phyloP scores from a whole-genome alignment of 1,140 invertebrate species.

The Saccostrea echinata region DNA sequence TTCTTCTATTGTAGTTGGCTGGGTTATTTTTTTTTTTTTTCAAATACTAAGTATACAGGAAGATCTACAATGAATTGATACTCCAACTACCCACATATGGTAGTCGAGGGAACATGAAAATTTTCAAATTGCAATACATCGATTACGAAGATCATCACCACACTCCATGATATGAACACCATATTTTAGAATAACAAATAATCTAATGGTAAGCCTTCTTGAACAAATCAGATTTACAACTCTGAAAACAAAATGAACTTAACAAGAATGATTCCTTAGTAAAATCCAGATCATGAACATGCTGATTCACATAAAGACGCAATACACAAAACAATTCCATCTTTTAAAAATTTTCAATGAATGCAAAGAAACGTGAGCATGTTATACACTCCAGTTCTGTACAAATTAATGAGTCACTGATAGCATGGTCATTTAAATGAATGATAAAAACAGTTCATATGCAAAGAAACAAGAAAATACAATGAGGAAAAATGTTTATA shows the following conservation, averaged over 20 bases:
- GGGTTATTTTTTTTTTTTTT: not conserved
- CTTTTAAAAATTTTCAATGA: not conserved
- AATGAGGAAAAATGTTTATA: not conserved
- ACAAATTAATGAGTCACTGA: not conserved
- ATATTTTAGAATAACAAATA: not conserved
- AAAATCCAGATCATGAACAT: not conserved
- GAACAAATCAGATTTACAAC: not conserved
- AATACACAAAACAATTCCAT: not conserved
- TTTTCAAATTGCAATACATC: conserved; percentile 25
- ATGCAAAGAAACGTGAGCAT: not conserved
- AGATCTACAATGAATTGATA: not conserved
- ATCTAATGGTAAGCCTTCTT: not conserved
- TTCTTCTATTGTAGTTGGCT: not conserved
- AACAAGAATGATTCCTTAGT: not conserved
- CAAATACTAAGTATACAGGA: not conserved
- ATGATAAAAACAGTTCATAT: not conserved
- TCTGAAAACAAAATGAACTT: not conserved
- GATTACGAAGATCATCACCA: not conserved
- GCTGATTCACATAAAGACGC: not conserved
- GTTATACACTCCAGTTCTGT: not conserved
- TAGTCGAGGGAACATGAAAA: not conserved
- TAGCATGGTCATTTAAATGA: not conserved
- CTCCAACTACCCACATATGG: not conserved
- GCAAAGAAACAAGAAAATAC: not conserved
- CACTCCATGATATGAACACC: not conserved